A percentile compares a stretch with the other conserved stretches of the same genome.
Evolutionary conservation across 2,888 invertebrate genomes (phyloP).

Genomic region (Limnephilus auricula): DNA sequence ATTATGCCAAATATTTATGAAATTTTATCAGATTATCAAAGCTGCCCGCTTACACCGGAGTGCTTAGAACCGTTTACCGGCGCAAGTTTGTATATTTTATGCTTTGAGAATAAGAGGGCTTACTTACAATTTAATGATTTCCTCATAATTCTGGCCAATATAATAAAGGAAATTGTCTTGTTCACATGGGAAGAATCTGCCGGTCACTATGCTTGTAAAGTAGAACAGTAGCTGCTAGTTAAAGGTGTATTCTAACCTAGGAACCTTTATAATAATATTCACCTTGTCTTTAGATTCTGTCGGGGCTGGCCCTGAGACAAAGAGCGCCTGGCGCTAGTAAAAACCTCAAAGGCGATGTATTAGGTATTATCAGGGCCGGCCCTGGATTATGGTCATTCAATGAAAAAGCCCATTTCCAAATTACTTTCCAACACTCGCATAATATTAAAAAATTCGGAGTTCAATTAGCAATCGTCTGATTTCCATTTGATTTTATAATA

Average conservation of each 20-base stretch:
- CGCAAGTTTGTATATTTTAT: neutral
- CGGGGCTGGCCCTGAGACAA: too few relatives aligned
- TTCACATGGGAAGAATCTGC: slow-evolving; percentile 44
- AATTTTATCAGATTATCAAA: neutral
- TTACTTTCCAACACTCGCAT: neutral
- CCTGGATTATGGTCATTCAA: neutral
- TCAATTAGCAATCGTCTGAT: neutral
- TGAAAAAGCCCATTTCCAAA: neutral
- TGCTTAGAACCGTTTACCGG: neutral
- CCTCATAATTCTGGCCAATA: neutral
- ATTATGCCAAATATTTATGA: neutral
- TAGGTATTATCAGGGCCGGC: too few relatives aligned
- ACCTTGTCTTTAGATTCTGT: neutral
- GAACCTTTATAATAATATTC: neutral
- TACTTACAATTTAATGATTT: too few relatives aligned
- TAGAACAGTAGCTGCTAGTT: slow-evolving; percentile 26
- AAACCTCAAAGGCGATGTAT: too few relatives aligned
- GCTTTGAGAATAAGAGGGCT: neutral
- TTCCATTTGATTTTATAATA: neutral
- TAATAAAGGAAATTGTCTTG: neutral
- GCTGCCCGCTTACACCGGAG: neutral
- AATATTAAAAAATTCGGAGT: neutral
- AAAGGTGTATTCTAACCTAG: neutral
- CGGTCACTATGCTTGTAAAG: slow-evolving; percentile 29
- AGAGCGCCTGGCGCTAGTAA: too few relatives aligned